Percentiles rank a stretch among this genome's conserved stretches.
Conservation (phyloP, 2,797 vertebrate species). For the Octomys mimax region DNA sequence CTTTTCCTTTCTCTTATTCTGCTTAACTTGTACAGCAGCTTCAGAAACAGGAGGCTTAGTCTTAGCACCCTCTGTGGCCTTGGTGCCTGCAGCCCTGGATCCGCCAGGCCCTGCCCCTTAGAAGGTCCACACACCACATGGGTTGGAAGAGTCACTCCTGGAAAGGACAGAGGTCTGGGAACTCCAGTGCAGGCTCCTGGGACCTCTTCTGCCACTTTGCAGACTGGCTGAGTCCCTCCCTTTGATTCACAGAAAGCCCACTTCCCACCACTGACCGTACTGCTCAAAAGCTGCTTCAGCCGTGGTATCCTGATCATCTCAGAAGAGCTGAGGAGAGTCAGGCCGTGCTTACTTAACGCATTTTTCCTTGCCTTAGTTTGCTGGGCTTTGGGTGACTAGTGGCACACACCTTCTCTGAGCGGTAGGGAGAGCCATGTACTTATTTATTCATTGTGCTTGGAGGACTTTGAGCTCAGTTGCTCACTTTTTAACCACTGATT, state of each 20-base stretch:
- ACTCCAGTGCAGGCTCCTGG: not conserved
- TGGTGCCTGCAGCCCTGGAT: constrained; percentile 60
- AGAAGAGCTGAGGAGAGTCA: constrained; percentile 75
- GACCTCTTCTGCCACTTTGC: accelerated
- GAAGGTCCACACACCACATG: not conserved
- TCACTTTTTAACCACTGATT: no score
- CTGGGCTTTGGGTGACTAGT: not conserved
- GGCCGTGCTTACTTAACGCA: constrained; percentile 10
- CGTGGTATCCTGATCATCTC: not conserved
- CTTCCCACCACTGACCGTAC: not conserved
- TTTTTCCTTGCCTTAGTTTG: not conserved
- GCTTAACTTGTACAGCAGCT: constrained; percentile 90
- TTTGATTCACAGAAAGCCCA: not conserved
- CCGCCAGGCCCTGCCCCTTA: not conserved
- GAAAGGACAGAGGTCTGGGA: not conserved
- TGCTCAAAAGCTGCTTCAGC: not conserved
- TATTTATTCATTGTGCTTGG: constrained; percentile 83
- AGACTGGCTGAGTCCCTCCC: not conserved
- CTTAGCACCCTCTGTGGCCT: constrained; percentile 87
- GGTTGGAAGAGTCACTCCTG: not conserved
- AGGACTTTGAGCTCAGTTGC: no score
- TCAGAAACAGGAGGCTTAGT: constrained; percentile 86
- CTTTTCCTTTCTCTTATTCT: constrained; percentile 79
- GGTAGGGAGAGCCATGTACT: constrained; percentile 83
- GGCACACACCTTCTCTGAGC: not conserved